Conservation (phyloP, 2,888 invertebrate species). For the Drosophila longiperda region DNA sequence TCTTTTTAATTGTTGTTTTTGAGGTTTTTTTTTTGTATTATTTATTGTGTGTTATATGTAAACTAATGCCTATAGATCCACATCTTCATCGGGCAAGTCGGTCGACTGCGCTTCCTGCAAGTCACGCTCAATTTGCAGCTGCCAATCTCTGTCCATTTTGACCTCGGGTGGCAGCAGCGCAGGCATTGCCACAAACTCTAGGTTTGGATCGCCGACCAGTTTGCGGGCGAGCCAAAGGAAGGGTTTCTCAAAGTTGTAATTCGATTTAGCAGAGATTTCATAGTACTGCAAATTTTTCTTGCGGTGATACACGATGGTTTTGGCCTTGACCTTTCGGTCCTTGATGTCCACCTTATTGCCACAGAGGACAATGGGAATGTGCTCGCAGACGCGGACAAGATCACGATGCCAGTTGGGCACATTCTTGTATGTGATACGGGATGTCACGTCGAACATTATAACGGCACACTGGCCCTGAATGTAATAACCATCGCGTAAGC, state of each 20-base stretch:
- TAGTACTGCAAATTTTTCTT: slow-evolving; percentile 99
- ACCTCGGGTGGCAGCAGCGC: slow-evolving; percentile 99
- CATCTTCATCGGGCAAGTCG: slow-evolving; percentile 98
- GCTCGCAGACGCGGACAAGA: slow-evolving; percentile 99
- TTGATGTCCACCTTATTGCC: slow-evolving; percentile 99
- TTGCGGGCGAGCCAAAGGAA: slow-evolving; percentile 99
- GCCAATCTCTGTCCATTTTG: slow-evolving; percentile 98
- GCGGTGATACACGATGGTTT: slow-evolving; percentile 99
- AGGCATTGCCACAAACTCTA: slow-evolving; percentile 99
- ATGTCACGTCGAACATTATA: slow-evolving; percentile 99
- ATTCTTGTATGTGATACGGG: slow-evolving; percentile 99
- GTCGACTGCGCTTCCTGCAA: slow-evolving; percentile 98
- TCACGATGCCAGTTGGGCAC: slow-evolving; percentile 99
- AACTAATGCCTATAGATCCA: slow-evolving; percentile 90
- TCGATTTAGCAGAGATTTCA: slow-evolving; percentile 99
- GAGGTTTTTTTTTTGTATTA: slow-evolving; percentile 23
- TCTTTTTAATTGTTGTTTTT: slow-evolving; percentile 86
- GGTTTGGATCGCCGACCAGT: slow-evolving; percentile 98
- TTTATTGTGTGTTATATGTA: slow-evolving; percentile 39
- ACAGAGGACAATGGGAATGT: slow-evolving; percentile 99
- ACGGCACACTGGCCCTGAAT: slow-evolving; percentile 99
- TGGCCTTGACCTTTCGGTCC: slow-evolving; percentile 99
- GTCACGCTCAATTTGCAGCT: slow-evolving; percentile 98
- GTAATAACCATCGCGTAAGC: slow-evolving; percentile 99
- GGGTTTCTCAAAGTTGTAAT: slow-evolving; percentile 99